phyloP scores from a whole-genome alignment of 2,888 invertebrate species.

The Phoenoteleia sp. region DNA sequence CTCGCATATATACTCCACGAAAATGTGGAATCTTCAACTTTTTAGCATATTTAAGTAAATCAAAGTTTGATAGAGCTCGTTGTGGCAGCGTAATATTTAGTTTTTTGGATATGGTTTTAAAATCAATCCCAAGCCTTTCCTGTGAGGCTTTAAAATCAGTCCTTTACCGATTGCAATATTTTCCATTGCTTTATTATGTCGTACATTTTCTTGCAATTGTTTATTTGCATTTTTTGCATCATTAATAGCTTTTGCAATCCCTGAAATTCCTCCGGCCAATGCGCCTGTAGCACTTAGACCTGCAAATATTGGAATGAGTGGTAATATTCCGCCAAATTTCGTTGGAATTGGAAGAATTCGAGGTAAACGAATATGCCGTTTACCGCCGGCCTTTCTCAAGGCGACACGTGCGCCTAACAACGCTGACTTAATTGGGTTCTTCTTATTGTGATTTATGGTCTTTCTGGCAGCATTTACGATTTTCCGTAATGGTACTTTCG shows the following conservation, averaged over 20 bases:
- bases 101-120: conserved; percentile 11
- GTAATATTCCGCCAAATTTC: neutral
- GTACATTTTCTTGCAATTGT: too few species aligned
- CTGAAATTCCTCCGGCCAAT: conserved; percentile 81
- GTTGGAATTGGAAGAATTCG: conserved; percentile 25
- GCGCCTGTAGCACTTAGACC: conserved; percentile 78
- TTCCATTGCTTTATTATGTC: neutral
- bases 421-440: conserved; percentile 25
- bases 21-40: conserved; percentile 78
- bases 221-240: conserved; percentile 80
- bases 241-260: conserved; percentile 82
- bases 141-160: too few species aligned
- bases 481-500: neutral
- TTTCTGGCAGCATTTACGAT: conserved; percentile 38
- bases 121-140: neutral
- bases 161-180: too few species aligned
- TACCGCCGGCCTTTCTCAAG: conserved; percentile 10
- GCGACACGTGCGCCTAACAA: neutral
- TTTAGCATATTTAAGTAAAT: conserved; percentile 78
- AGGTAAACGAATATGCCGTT: conserved; percentile 18
- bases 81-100: conserved; percentile 75
- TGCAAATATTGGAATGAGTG: conserved; percentile 72
- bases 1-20: conserved; percentile 80
- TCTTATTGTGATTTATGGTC: neutral
- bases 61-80: conserved; percentile 78